Base-by-base conservation (phyloP, 2,888 invertebrate species). In the Phortica magna region DNA sequence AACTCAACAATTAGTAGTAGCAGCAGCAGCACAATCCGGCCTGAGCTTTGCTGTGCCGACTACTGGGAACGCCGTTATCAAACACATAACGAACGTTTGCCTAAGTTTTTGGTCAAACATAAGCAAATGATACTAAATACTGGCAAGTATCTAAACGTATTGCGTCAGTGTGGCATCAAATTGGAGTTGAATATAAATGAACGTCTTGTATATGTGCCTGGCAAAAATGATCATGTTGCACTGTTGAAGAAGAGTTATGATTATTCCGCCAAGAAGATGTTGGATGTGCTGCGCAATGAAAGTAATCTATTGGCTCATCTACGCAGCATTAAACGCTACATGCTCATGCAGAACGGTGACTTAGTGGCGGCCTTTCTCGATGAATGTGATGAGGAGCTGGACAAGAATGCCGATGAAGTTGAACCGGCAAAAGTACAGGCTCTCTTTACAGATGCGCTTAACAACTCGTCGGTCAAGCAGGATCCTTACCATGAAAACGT, bases 71-170 rank as follows among this genome's bases (percentile, higher is more conserved):
- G 73, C 1, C 80, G 87, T 3, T 85, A 84, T 72, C 73, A 72
- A 2, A 7, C 80, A 7, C 76, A 82, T 3, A 9, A 70, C 6
- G 65, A 81, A 0, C 80, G 81, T 0, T 12, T 85, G 64, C 85
- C 85, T 10, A 73, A 43, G 1, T 84, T 85, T 2, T 75, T 85
- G 48, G 59, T 74, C 7, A 74, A 77, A 6, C 61, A 67, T 12
- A 73, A 61, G 0, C 73, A 80, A 5, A 7, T 71, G 2, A 83
- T 85, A 14, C 73, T 83, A 0, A 73, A 82, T 17, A 82, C 85
- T 0, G 87, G 85, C 0, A 86, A 87, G 71, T 87, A 85, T 61
- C 74, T 85, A 0, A 85, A 84, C 55, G 79, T 85, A 2, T 70
- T 85, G 76, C 78, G 81, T 0, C 83, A 85, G n/a, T 84, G 87